Conservation (phyloP, 2,888 invertebrate genomes). For the Gymnocheta viridis region DNA sequence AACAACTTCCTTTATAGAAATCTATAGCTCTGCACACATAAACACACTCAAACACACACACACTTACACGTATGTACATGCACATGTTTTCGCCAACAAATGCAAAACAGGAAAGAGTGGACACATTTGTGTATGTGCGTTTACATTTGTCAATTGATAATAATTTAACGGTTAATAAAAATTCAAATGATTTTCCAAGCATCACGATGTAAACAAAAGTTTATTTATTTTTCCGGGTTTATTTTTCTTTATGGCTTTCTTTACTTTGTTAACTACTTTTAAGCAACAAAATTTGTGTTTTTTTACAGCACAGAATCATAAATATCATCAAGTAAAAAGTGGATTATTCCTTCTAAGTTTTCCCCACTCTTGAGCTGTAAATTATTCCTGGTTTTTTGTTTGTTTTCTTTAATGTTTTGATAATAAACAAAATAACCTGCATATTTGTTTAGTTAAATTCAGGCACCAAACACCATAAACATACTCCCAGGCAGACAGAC, state of each 20-base stretch:
- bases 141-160: constrained; percentile 13
- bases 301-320: constrained; percentile 12
- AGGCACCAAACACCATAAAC: too few relatives aligned
- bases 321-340: constrained; percentile 1
- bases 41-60: neutral
- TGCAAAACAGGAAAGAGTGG: constrained; percentile 18
- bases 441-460: neutral
- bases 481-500: neutral
- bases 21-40: neutral
- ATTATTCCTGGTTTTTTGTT: constrained; percentile 42
- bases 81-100: neutral
- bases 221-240: constrained; percentile 42
- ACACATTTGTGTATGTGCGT: neutral
- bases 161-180: constrained; percentile 35
- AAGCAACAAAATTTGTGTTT: constrained; percentile 25
- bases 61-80: neutral
- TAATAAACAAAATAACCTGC: constrained; percentile 38
- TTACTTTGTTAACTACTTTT: neutral
- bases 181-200: constrained; percentile 19
- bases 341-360: neutral
- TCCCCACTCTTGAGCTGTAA: constrained; percentile 36
- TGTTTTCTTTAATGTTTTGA: constrained; percentile 1
- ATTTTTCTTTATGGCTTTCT: neutral
- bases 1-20: constrained; percentile 38
- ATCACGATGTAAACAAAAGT: neutral